phyloP scores from a whole-genome alignment of 1,140 invertebrate species.

The Bombus cullumanus region DNA sequence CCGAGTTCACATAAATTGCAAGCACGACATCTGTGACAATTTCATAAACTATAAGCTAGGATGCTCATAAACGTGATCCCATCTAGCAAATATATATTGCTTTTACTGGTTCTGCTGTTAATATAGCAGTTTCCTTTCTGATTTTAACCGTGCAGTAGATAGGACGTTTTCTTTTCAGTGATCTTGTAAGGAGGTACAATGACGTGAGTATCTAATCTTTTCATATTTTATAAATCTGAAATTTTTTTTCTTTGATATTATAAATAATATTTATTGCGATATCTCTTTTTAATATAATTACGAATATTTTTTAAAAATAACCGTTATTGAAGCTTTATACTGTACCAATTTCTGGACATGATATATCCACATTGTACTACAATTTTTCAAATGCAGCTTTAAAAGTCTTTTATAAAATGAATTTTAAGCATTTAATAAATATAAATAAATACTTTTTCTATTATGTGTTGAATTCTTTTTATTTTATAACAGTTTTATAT shows the following conservation, averaged over 20 bases:
- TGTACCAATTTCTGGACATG: neutral
- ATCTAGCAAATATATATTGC: neutral
- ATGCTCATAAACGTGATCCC: neutral
- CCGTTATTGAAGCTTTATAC: neutral
- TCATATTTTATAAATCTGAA: conserved; percentile 34
- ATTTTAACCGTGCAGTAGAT: conserved; percentile 33
- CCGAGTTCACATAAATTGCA: neutral
- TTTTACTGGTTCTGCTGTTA: neutral
- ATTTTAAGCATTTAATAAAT: neutral
- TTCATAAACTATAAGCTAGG: neutral
- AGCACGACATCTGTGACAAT: neutral
- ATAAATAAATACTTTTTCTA: neutral
- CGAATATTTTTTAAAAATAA: conserved; percentile 53
- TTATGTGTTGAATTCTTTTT: neutral
- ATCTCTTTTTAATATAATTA: neutral
- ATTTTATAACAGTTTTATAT: neutral
- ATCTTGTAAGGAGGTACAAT: conserved; percentile 26
- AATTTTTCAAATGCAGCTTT: neutral
- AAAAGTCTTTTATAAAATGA: neutral
- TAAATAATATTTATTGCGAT: neutral
- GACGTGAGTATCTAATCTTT: conserved; percentile 73
- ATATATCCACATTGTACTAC: neutral
- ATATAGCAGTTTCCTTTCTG: conserved; percentile 58
- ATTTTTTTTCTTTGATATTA: neutral
- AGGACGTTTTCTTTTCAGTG: neutral